Percentiles rank a stretch among this genome's conserved stretches.
Conservation (phyloP, 2,888 invertebrate species). For the Protodeltote pygarga region DNA sequence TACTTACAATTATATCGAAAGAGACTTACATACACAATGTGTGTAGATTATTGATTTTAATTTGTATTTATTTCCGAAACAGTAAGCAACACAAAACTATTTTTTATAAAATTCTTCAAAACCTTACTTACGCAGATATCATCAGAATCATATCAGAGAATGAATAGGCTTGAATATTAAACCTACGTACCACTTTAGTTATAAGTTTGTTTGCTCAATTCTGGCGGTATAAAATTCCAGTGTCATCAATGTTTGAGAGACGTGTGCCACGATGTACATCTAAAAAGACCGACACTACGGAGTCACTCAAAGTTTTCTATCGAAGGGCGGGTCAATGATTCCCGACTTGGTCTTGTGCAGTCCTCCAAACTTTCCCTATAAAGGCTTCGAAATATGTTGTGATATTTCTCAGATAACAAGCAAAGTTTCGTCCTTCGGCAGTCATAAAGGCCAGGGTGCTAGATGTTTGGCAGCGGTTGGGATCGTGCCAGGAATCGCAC, state of each 20-base stretch:
- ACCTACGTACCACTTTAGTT: slow-evolving; percentile 5
- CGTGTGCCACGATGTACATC: slow-evolving; percentile 32
- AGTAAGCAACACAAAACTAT: no score
- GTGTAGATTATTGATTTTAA: slow-evolving; percentile 18
- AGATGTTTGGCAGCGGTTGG: slow-evolving; percentile 61
- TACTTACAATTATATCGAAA: no score
- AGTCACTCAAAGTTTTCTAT: slow-evolving; percentile 39
- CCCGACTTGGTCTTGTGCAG: slow-evolving; percentile 55
- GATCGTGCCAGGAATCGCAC: slow-evolving; percentile 53
- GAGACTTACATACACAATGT: neutral
- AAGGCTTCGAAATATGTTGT: slow-evolving; percentile 76
- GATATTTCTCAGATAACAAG: slow-evolving; percentile 83
- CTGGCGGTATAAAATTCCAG: slow-evolving; percentile 32
- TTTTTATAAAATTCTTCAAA: no score
- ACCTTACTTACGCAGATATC: no score
- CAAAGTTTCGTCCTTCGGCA: slow-evolving; percentile 73
- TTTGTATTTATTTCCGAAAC: no score
- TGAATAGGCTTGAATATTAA: no score
- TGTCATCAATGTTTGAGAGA: no score
- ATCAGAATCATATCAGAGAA: no score
- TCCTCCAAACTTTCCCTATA: slow-evolving; percentile 76
- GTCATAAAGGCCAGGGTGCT: slow-evolving; percentile 59
- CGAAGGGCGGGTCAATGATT: slow-evolving; percentile 51
- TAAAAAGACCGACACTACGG: slow-evolving; percentile 35
- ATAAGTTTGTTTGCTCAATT: slow-evolving; percentile 6